Evolutionary conservation across 2,888 invertebrate genomes (phyloP), one percentile per base, ranked within the genome.

Genomic region (Tenodera sinensis): DNA sequence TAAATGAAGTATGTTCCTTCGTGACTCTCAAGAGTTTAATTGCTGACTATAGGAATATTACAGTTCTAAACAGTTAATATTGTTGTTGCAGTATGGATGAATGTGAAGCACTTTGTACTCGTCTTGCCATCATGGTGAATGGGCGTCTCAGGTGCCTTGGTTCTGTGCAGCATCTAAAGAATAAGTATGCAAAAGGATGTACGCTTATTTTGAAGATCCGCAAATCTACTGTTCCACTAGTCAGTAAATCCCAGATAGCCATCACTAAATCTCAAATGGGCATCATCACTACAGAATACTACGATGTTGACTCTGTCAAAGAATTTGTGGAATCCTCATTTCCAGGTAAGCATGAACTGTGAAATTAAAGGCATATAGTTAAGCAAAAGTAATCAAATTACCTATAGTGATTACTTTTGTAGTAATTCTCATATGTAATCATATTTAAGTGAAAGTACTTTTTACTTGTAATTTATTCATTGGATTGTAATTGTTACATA

Each of bases 41-140:
- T 14, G 7, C 83, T 28, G 34, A 34, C 34, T 34, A 14, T 28
- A 9, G 0, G 14, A 28, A n/a, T 83, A 27, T 28, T 28, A 9
- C 28, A 28, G 83, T 83, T 28, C 25, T 30, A 12, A 34, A 15
- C 83, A 27, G n/a, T 85, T 71, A 47, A n/a, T 28, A 90, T 54
- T 90, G 3, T 84, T 27, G 84, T 91, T 89, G 42, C 93, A 97
- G 97, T 93, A 97, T 97, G 97, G 96, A 97, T 93, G 97, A 97
- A 93, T 97, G 97, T 93, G 97, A 97, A 93, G 97, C 96, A 54
- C 94, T 97, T 83, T 97, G 97, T 93, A 96, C 97, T 2, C 94
- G 97, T 12, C 93, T 97, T 91, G 97, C 96, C 83, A 96, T 97
- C 90, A 97, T 97, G 97, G 97, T 97, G 88, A 96, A 96, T 92